Base-by-base conservation (phyloP, 2,113 vertebrate genomes). In the Hippocampus zosterae region DNA sequence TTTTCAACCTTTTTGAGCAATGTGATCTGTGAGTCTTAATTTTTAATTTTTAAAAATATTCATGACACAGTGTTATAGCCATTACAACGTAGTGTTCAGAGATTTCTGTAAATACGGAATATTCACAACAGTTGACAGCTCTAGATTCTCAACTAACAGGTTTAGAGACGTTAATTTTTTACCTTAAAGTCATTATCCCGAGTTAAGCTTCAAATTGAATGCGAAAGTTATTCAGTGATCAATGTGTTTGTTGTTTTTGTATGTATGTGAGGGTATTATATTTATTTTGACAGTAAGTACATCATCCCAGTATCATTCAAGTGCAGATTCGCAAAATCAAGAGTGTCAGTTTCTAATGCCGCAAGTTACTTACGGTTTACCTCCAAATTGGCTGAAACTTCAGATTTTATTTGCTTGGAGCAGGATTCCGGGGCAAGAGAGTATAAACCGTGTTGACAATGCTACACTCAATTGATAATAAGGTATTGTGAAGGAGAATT, bases 391-490 rank as follows among this genome's bases (percentile, higher is more conserved):
- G 33, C 19, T 23, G 18, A 5, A 10, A 40, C 52, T 23, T 25
- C 57, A 65, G 25, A 78, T 65, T 25, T 44, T 46, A 40, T 59
- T 67, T 76, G 52, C 23, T 63, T 44, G 55, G 23, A 62, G 53
- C 57, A 72, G 46, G 33, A n/a, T 72, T 73, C 50, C 60, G 66
- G 59, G 5, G 57, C 23, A 53, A 11, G 15, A 71, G 42, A 72
- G 60, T 63, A 69, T 8, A 76, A 71, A 74, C 69, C 60, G 46
- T 55, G 76, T 74, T 76, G 71, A 44, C 37, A 78, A 69, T 60
- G 29, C 33, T 60, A 16, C 67, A 65, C 69, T 64, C 25, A 71
- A 76, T 70, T 55, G 53, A 70, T 40, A 72, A 65, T 16, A 25
- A 27, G 71, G 41, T 69, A 48, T 33, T 67, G 60, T 48, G 52